Base-by-base conservation (phyloP, 2,888 invertebrate genomes). In the Onchidella celtica region DNA sequence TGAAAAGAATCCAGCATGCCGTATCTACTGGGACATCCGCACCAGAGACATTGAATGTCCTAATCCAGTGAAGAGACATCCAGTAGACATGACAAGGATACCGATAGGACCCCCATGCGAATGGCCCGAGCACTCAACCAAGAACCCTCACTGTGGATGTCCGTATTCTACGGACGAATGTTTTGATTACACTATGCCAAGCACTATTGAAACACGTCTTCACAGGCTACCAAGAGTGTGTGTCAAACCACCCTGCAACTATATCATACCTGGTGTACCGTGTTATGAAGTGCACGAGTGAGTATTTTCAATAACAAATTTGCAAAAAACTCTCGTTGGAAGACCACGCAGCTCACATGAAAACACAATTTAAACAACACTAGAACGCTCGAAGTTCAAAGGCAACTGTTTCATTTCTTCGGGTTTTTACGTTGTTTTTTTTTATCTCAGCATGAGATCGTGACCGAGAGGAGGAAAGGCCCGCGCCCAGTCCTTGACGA, bases 231-330 rank as follows among this genome's bases (percentile, higher is more conserved):
- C 79, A n/a, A 29, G 36, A 11, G 11, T 36, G 65, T 79, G 79
- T 32, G 40, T 73, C 24, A 72, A 65, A 17, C 72, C 72, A 0
- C 34, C 47, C 1, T 79, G 79, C 29, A 65, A 65, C 55, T 79
- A 65, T 32, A 17, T 9, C 55, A 79, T 79, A 21, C 79, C 79
- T 21, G 63, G 72, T 11, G 36, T 79, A 21, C 65, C 79, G 32
- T 79, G 79, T 27, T n/a, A 24, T 3, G 57, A 73, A 17, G 65
- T 63, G 1, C 38, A 34, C 29, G 63, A 36, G n/a, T n/a, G n/a
- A n/a, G n/a, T n/a, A n/a, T n/a, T n/a, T n/a, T n/a, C n/a, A n/a
- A n/a, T n/a, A n/a, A n/a, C n/a, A n/a, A n/a, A n/a, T n/a, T n/a
- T n/a, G n/a, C n/a, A n/a, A n/a, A n/a, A n/a, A n/a, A n/a, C n/a